Base-by-base conservation (phyloP, 2,797 vertebrate species). In the Dermochelys coriacea region DNA sequence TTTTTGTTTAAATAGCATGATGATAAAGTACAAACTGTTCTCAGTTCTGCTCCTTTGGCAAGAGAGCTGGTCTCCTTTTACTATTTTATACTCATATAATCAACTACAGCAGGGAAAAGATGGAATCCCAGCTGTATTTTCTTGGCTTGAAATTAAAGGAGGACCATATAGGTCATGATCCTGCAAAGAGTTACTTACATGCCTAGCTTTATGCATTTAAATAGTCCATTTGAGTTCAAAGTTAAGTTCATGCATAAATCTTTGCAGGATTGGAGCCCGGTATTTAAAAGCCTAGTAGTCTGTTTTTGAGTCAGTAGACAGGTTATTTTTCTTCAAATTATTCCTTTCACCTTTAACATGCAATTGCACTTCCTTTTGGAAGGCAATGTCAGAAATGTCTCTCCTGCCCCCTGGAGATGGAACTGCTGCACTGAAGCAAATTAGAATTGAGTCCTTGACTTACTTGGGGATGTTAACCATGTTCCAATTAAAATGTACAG, bases 161-260 rank as follows among this genome's bases (percentile, higher is more conserved):
- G 25, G 16, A 23, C 0, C 0, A 5, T 27, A 16, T 0, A 5
- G 47, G 47, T 21, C 27, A 1, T 34, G 0, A 41, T 1, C 3
- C 49, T 5, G 49, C 49, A 3, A 1, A 12, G 29, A 21, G 27
- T 41, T 41, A 11, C 5, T 41, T 41, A 41, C 21, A 41, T 71
- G 21, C 37, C n/a, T 71, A 41, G 21, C 21, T 12, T 71, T 37
- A 68, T 37, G 34, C 61, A 68, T 21, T 37, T 74, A 27, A 77
- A 41, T 29, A 29, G 45, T 29, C 25, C 41, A 47, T 8, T 49
- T 77, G 45, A 47, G 15, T 29, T 77, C 27, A 49, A 49, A 49
- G 45, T 77, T 77, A 49, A 49, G 27, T 8, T 47, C 74, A 49
- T 49, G 11, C 12, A 47, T 49, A 77, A 77, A 49, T 77, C 74